A percentile compares a stretch with the other conserved stretches of the same genome.
Evolutionary conservation across 2,888 invertebrate species (phyloP).

Genomic region (Agrotis ipsilon): DNA sequence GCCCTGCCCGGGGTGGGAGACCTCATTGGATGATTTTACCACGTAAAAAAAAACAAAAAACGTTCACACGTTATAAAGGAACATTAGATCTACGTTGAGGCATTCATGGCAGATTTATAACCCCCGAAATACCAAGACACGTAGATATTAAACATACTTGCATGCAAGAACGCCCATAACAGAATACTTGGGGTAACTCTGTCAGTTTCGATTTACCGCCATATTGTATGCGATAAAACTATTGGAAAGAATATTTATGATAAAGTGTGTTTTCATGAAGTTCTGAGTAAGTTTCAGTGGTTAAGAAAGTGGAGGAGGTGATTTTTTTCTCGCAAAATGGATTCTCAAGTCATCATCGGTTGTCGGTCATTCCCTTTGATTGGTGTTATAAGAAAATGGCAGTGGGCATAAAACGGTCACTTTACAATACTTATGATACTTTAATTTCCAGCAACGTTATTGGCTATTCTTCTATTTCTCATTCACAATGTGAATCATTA

Average conservation of each 20-base stretch:
- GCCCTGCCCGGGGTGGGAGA: too few relatives aligned
- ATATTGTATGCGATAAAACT: constrained; percentile 30
- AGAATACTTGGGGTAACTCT: constrained; percentile 47
- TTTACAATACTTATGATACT: too few relatives aligned
- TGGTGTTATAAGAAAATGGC: too few relatives aligned
- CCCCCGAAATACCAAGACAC: constrained; percentile 42
- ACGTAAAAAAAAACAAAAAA: too few relatives aligned
- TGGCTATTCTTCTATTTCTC: too few relatives aligned
- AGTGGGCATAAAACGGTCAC: too few relatives aligned
- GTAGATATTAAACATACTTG: constrained; percentile 65
- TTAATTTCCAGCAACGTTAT: too few relatives aligned
- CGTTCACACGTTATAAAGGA: constrained; percentile 41
- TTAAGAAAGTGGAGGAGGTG: not conserved
- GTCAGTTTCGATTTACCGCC: constrained; percentile 34
- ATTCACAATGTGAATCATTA: too few relatives aligned
- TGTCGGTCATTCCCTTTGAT: too few relatives aligned
- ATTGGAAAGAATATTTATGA: constrained; percentile 21
- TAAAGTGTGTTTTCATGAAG: not conserved
- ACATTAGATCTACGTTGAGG: constrained; percentile 37
- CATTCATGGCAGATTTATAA: constrained; percentile 61
- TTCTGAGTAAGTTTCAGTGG: not conserved
- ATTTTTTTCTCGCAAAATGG: not conserved
- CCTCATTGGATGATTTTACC: too few relatives aligned
- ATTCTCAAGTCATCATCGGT: too few relatives aligned
- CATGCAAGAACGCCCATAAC: constrained; percentile 58